Percentiles rank a stretch among this genome's conserved stretches.
Evolutionary conservation across 2,888 invertebrate species (phyloP).

Genomic region (Rutpela maculata): DNA sequence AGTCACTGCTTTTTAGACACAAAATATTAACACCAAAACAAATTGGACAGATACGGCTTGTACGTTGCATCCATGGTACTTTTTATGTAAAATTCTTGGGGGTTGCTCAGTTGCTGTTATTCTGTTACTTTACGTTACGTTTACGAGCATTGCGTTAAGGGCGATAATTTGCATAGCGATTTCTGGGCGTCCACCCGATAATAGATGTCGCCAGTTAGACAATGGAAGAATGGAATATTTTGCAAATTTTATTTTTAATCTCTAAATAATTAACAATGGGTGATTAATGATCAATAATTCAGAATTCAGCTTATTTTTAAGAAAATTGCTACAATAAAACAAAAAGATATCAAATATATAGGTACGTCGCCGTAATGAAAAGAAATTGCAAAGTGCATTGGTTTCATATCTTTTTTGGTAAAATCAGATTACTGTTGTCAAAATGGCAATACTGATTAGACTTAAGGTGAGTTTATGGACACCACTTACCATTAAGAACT

Average conservation of each 20-base stretch:
- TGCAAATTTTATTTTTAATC: background rate
- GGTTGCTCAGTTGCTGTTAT: background rate
- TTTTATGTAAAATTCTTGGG: slow-evolving; percentile 1
- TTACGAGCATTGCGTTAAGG: background rate
- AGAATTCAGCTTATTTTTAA: too few species aligned
- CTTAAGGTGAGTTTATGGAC: too few species aligned
- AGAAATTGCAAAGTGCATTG: too few species aligned
- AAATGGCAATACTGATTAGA: too few species aligned
- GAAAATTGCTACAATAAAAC: too few species aligned
- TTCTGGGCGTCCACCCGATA: background rate
- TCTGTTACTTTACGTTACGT: background rate
- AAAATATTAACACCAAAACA: background rate
- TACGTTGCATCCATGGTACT: slow-evolving; percentile 7
- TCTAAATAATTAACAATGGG: background rate
- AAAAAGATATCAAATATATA: too few species aligned
- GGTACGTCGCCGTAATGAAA: too few species aligned
- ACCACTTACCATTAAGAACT: too few species aligned
- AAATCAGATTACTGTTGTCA: too few species aligned
- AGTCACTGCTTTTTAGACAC: background rate
- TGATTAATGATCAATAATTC: too few species aligned
- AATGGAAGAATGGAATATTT: background rate
- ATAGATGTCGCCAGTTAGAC: background rate
- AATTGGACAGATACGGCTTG: background rate
- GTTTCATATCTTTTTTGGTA: too few species aligned
- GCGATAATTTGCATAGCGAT: background rate